Conservation (phyloP, 2,113 vertebrate genomes). For the Stigmatopora argus region DNA sequence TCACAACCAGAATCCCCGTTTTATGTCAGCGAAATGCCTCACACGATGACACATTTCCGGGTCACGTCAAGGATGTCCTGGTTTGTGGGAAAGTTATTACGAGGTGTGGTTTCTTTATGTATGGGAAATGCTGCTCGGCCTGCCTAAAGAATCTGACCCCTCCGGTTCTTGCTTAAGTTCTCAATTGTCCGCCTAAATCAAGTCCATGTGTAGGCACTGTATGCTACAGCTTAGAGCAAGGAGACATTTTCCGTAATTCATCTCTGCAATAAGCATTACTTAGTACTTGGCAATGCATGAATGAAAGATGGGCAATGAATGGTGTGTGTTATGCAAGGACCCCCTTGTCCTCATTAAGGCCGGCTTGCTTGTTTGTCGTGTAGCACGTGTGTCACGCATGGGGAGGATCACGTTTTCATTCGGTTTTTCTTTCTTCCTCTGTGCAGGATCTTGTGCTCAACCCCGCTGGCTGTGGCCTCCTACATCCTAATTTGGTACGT, state of each 20-base stretch:
- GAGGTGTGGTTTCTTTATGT: background rate
- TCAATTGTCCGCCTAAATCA: background rate
- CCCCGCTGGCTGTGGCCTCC: conserved; percentile 80
- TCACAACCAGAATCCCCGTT: too few species aligned
- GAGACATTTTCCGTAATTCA: background rate
- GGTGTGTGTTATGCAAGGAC: conserved; percentile 15
- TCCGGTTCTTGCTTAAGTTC: background rate
- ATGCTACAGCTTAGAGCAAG: background rate
- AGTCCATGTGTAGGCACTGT: too few species aligned
- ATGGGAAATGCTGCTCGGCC: background rate
- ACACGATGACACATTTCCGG: background rate
- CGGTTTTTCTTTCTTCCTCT: conserved; percentile 2
- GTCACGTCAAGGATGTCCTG: background rate
- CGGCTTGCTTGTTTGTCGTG: conserved; percentile 14
- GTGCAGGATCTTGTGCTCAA: conserved; percentile 86
- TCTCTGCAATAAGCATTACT: background rate
- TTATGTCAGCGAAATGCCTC: background rate
- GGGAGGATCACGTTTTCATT: conserved; percentile 17
- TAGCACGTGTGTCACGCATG: conserved; percentile 5
- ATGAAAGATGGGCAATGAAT: background rate
- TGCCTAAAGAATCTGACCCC: background rate
- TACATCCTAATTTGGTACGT: conserved; percentile 96
- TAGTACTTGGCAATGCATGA: background rate
- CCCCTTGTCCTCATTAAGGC: conserved; percentile 4
- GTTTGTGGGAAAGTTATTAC: background rate